These are phyloP conservation scores for Anas bahamensis DNA, from an alignment of 2,797 vertebrate species.

Conservation along the genomic window DNA sequence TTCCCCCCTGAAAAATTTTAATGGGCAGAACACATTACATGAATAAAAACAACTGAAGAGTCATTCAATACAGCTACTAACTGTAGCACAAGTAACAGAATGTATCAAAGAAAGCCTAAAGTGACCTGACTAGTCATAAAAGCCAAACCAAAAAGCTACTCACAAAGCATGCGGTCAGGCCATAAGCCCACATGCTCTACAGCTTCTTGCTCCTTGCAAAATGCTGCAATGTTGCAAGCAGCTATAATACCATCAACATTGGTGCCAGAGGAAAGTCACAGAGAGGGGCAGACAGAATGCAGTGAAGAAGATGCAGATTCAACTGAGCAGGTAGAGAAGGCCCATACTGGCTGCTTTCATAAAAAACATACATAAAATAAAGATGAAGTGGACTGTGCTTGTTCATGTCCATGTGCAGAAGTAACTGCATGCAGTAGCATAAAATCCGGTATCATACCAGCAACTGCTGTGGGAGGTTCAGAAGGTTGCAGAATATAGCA, in stretches of 20 bases:
- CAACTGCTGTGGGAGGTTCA: neutral
- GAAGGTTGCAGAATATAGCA: neutral
- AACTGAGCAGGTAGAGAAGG: neutral
- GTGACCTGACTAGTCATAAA: neutral
- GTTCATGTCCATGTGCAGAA: neutral
- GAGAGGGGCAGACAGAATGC: accelerated
- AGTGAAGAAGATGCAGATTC: neutral
- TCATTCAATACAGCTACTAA: constrained; percentile 8
- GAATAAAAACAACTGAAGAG: neutral
- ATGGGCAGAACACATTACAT: neutral
- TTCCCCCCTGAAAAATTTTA: neutral
- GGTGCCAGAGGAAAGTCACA: neutral
- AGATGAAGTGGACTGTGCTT: neutral
- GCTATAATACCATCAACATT: neutral
- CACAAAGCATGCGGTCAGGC: neutral
- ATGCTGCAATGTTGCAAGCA: accelerated
- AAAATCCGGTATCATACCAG: neutral
- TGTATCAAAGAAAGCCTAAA: neutral
- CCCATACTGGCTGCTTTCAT: accelerated
- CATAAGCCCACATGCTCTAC: neutral
- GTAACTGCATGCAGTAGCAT: neutral
- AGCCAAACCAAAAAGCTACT: neutral
- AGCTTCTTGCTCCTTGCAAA: neutral
- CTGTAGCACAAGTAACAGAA: neutral
- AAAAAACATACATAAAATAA: neutral